Percentiles rank a stretch among this genome's conserved stretches.
Evolutionary conservation across 2,888 invertebrate genomes (phyloP).

Genomic region (Doris montereyensis): DNA sequence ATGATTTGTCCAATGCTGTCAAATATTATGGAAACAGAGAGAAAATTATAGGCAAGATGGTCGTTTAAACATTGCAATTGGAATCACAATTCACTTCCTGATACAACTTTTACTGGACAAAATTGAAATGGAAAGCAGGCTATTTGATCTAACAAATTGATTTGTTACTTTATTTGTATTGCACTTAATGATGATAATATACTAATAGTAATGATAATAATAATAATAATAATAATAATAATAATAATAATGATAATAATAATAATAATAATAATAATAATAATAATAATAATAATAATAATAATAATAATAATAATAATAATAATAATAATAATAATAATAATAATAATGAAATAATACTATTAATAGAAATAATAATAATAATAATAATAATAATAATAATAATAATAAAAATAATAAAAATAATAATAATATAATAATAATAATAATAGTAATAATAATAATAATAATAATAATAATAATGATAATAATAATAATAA

Average conservation of each 20-base stretch:
- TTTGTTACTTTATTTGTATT: too few species aligned
- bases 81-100: too few species aligned
- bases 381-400: background rate
- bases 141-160: too few species aligned
- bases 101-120: too few species aligned
- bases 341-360: background rate
- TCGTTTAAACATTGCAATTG: too few species aligned
- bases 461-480: background rate
- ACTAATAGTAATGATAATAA: background rate
- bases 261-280: background rate
- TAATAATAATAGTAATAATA: background rate
- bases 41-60: too few species aligned
- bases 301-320: background rate
- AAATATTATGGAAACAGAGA: too few species aligned
- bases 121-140: too few species aligned
- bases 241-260: background rate
- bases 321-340: background rate
- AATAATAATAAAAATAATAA: background rate
- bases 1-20: too few species aligned
- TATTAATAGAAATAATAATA: background rate
- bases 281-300: background rate
- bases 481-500: background rate
- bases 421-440: constrained; percentile 4
- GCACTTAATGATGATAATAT: too few species aligned
- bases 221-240: background rate